phyloP scores from a whole-genome alignment of 2,113 vertebrate species.

The Saguinus imperator region DNA sequence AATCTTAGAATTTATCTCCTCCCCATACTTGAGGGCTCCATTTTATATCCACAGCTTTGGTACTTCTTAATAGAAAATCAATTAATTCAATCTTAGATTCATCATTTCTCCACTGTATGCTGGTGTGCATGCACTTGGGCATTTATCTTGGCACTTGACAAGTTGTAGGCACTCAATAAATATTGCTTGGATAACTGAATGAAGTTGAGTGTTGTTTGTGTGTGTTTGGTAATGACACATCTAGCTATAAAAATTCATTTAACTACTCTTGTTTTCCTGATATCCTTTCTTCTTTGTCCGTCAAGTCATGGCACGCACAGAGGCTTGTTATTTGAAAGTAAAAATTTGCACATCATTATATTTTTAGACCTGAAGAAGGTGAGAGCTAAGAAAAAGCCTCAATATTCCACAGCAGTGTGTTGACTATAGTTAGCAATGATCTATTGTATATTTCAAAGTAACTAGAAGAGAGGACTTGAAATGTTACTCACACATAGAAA shows the following conservation, averaged over 20 bases:
- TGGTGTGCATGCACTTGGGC: background rate
- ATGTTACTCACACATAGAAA: background rate
- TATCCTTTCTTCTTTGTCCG: background rate
- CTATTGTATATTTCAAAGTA: background rate
- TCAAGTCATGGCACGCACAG: background rate
- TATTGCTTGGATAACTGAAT: background rate
- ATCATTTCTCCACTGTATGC: background rate
- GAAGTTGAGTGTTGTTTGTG: background rate
- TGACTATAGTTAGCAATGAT: background rate
- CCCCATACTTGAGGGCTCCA: background rate
- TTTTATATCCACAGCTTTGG: background rate
- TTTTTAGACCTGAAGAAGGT: conserved; percentile 31
- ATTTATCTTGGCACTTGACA: conserved; percentile 40
- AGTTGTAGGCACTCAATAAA: background rate
- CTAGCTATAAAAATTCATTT: background rate
- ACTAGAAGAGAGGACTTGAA: background rate
- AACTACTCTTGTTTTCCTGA: background rate
- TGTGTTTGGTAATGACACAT: background rate
- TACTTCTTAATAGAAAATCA: background rate
- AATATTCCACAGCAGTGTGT: background rate
- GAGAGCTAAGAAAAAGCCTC: background rate
- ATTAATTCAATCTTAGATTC: background rate
- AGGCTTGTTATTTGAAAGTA: background rate
- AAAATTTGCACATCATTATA: background rate
- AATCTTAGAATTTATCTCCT: conserved; percentile 25